phyloP scores from a whole-genome alignment of 1,140 invertebrate species.

The Anagrus nilaparvatae region DNA sequence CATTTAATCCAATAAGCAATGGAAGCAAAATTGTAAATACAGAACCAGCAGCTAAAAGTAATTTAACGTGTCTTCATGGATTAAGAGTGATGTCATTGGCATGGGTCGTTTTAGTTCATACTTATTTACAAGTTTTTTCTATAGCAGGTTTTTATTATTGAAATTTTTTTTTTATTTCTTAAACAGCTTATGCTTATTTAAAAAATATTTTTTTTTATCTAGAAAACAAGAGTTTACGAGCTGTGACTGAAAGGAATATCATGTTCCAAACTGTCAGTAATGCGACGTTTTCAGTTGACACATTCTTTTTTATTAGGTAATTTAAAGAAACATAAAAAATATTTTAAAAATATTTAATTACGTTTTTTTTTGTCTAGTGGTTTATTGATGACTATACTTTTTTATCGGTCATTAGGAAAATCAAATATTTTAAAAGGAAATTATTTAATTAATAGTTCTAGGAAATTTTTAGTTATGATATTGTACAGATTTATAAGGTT shows the following conservation, averaged over 20 bases:
- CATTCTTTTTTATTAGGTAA: constrained; percentile 84
- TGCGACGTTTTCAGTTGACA: constrained; percentile 83
- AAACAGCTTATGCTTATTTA: constrained; percentile 10
- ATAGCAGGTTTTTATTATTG: constrained; percentile 52
- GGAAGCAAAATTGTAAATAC: constrained; percentile 51
- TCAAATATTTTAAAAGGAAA: constrained; percentile 32
- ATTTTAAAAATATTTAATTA: not conserved
- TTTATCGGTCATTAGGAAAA: constrained; percentile 50
- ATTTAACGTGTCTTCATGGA: constrained; percentile 70
- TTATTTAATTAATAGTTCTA: constrained; percentile 33
- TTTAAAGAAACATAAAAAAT: not conserved
- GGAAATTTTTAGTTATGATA: constrained; percentile 48
- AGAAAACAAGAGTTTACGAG: constrained; percentile 61
- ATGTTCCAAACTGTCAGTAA: constrained; percentile 79
- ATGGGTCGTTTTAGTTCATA: constrained; percentile 91
- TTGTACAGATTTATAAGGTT: constrained; percentile 56
- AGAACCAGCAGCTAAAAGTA: constrained; percentile 47
- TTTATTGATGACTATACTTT: constrained; percentile 62
- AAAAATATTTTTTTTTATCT: too few species aligned
- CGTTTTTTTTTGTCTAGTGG: constrained; percentile 47
- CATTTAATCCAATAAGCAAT: constrained; percentile 53
- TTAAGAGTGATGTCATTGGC: constrained; percentile 72
- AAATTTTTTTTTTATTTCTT: constrained; percentile 13
- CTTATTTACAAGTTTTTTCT: constrained; percentile 69
- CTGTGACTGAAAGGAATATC: constrained; percentile 65